Conservation (phyloP, 2,888 invertebrate genomes). For the Brachypalpus laphriformis region DNA sequence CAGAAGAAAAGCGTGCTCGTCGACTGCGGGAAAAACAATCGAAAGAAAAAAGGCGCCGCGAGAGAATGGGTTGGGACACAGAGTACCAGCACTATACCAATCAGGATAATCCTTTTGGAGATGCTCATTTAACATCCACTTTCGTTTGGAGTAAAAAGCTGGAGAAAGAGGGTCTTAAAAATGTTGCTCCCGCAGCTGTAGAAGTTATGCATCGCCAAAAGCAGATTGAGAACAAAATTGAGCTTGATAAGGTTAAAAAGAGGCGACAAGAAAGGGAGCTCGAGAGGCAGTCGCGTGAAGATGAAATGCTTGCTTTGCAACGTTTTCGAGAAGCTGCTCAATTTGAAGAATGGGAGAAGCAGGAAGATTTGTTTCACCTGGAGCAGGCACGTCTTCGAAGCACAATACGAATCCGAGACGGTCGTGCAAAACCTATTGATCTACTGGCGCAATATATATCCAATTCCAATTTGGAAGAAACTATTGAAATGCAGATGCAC, state of each 20-base stretch:
- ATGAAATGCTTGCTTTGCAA: slow-evolving; percentile 92
- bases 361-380: slow-evolving; percentile 98
- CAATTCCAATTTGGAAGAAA: slow-evolving; percentile 93
- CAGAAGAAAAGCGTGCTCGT: slow-evolving; percentile 95
- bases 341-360: slow-evolving; percentile 96
- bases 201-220: slow-evolving; percentile 93
- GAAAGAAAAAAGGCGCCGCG: slow-evolving; percentile 93
- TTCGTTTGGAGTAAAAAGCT: slow-evolving; percentile 99
- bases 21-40: slow-evolving; percentile 95
- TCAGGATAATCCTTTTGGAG: slow-evolving; percentile 99
- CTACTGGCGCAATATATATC: slow-evolving; percentile 97
- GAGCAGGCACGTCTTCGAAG: slow-evolving; percentile 97
- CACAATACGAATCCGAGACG: slow-evolving; percentile 97
- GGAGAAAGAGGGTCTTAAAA: slow-evolving; percentile 94
- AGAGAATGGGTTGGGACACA: slow-evolving; percentile 98
- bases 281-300: slow-evolving; percentile 91
- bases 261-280: slow-evolving; percentile 94
- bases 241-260: slow-evolving; percentile 97
- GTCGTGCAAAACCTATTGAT: slow-evolving; percentile 99
- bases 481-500: slow-evolving; percentile 99
- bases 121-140: slow-evolving; percentile 95
- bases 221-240: slow-evolving; percentile 94
- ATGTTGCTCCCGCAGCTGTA: slow-evolving; percentile 90
- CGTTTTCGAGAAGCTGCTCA: slow-evolving; percentile 95
- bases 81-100: slow-evolving; percentile 99